Conservation (phyloP, 2,797 vertebrate species). For the Cossypha polioptera region DNA sequence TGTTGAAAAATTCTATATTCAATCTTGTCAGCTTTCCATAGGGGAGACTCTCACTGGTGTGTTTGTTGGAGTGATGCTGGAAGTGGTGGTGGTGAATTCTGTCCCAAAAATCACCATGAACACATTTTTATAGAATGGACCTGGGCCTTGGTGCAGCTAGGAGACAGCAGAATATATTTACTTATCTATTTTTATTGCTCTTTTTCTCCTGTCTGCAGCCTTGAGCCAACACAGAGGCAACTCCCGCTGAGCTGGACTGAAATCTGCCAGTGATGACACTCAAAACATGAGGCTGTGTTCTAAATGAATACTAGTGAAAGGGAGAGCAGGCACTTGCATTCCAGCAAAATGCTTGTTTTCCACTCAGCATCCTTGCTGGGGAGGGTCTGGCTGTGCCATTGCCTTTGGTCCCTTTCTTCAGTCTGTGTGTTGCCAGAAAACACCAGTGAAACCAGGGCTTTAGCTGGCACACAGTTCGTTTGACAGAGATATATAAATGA, state of each 20-base stretch:
- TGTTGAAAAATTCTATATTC: not conserved
- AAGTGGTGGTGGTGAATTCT: not conserved
- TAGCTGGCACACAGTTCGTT: not conserved
- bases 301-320: not conserved
- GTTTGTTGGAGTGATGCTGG: not conserved
- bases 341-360: not conserved
- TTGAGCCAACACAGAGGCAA: not conserved
- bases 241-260: not conserved
- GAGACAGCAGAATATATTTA: not conserved
- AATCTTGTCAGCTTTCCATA: not conserved
- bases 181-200: not conserved
- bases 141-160: not conserved
- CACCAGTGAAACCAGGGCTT: not conserved
- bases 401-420: not conserved
- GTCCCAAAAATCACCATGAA: not conserved
- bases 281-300: not conserved
- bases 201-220: not conserved
- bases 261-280: not conserved
- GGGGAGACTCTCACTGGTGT: not conserved
- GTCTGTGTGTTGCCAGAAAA: not conserved
- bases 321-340: not conserved
- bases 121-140: not conserved
- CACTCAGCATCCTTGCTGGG: not conserved
- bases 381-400: not conserved
- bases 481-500: not conserved